These are phyloP conservation scores for Siniperca knerii DNA, from an alignment of 2,113 vertebrate genomes.

Conservation along the genomic window DNA sequence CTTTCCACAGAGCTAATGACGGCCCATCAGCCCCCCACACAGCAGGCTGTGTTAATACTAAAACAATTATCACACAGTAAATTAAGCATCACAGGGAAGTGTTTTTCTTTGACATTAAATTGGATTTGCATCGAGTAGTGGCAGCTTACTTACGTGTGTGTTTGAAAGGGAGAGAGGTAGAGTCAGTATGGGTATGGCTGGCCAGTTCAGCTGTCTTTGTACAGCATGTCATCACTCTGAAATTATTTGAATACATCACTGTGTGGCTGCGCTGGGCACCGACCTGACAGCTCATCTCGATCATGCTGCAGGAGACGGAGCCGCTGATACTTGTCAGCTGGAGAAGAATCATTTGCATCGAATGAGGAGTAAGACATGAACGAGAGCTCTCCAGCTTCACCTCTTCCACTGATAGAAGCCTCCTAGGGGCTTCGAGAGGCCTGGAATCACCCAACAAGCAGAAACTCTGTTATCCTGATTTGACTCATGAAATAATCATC, in stretches of 20 bases:
- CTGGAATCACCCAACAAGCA: constrained; percentile 49
- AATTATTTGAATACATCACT: constrained; percentile 72
- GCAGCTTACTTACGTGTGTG: neutral
- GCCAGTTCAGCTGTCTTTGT: constrained; percentile 5
- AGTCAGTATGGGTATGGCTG: neutral
- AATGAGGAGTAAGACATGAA: constrained; percentile 49
- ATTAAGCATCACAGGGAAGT: constrained; percentile 56
- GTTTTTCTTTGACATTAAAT: constrained; percentile 42
- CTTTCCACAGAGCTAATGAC: constrained; percentile 45
- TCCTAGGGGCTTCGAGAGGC: constrained; percentile 57
- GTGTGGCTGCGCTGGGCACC: constrained; percentile 5
- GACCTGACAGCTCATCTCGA: constrained; percentile 67
- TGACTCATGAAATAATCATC: constrained; percentile 77
- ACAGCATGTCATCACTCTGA: constrained; percentile 59
- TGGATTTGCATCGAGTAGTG: constrained; percentile 31
- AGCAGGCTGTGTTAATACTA: constrained; percentile 39
- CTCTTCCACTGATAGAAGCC: constrained; percentile 55
- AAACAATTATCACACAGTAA: constrained; percentile 71
- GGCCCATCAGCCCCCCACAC: constrained; percentile 51
- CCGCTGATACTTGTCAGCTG: constrained; percentile 53
- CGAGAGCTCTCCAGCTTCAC: constrained; percentile 54
- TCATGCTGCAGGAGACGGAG: constrained; percentile 53
- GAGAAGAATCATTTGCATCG: constrained; percentile 70
- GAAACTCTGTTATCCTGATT: constrained; percentile 61
- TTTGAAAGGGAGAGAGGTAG: neutral